A percentile compares a stretch with the other conserved stretches of the same genome.
These are phyloP conservation scores for Protobothrops flavoviridis DNA, from an alignment of 2,113 vertebrate genomes.

Conservation along the genomic window DNA sequence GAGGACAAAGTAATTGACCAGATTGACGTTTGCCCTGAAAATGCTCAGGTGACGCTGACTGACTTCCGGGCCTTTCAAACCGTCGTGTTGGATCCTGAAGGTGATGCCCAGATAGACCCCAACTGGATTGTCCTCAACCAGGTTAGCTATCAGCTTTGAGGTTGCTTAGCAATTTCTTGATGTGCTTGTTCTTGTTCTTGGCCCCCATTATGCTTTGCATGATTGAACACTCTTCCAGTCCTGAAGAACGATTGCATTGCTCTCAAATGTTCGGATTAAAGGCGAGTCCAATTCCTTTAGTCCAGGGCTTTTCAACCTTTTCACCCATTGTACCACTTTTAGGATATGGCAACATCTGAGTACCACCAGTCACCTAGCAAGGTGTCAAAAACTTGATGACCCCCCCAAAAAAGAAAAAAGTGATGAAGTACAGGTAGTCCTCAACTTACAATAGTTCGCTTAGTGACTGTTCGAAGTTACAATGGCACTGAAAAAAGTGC, in stretches of 20 bases:
- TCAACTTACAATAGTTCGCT: too few relatives aligned
- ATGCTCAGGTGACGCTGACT: conserved; percentile 89
- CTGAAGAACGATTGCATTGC: neutral
- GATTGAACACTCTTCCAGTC: neutral
- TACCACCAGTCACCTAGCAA: too few relatives aligned
- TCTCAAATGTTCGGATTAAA: neutral
- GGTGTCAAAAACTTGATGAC: too few relatives aligned
- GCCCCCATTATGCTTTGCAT: neutral
- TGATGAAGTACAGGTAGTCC: too few relatives aligned
- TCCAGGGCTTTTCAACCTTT: neutral
- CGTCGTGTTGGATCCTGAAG: conserved; percentile 92
- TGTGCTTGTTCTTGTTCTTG: neutral
- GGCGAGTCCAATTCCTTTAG: neutral
- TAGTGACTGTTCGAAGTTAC: too few relatives aligned
- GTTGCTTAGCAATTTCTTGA: too few relatives aligned
- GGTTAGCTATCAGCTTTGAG: conserved; percentile 63
- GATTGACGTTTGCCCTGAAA: conserved; percentile 94
- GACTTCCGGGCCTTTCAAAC: conserved; percentile 98
- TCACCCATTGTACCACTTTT: too few relatives aligned
- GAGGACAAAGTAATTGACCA: conserved; percentile 86
- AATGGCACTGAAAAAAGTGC: too few relatives aligned
- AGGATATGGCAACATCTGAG: too few relatives aligned
- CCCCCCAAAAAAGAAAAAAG: too few relatives aligned
- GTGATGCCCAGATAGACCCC: conserved; percentile 95
- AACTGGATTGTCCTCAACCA: conserved; percentile 99